Evolutionary conservation across 2,888 invertebrate genomes (phyloP), one percentile per base, ranked within the genome.

Genomic region (Patella ulyssiponensis): DNA sequence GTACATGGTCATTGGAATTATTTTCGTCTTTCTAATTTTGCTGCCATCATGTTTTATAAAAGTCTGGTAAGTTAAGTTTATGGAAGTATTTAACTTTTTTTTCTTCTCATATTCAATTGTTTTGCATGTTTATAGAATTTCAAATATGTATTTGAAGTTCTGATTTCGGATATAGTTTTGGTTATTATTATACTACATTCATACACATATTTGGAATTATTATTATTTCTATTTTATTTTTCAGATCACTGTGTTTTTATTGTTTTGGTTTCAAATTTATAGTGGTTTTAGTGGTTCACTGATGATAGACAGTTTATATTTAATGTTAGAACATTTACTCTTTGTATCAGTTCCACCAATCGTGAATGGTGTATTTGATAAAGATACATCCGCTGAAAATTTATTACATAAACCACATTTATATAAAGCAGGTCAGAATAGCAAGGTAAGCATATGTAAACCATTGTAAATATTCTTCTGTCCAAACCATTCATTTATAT

Each of bases 31-130:
- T 95, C 98, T 33, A 94, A 96, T 84, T 98, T 98, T 95, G 96
- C 98, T 88, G 94, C 97, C 53, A 98, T 98, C 92, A 99, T 98
- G 93, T 98, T 98, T 92, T 97, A 98, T 91, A 99, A 99, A 93
- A 98, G 98, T 93, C 96, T 98, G 89, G 97, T 97, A 92, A 94
- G 95, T 44, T 44, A 9, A 44, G 9, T 44, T 44, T 44, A 44
- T 7, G 7, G 9, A 44, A 44, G 9, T 9, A 7, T 44, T 5
- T 44, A 44, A 44, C 44, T 9, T 44, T 44, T 44, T 44, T 44
- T 44, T 44, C 44, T 44, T 44, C 7, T 44, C 44, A 44, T 44
- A 44, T 9, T 44, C 44, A 7, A 44, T 33, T 33, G 33, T 33
- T 33, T 33, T 33, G 5, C 33, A 33, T 33, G 33, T 33, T 33